These are phyloP conservation scores for Archivesica marissinica DNA, from an alignment of 1,140 invertebrate species.

Conservation along the genomic window DNA sequence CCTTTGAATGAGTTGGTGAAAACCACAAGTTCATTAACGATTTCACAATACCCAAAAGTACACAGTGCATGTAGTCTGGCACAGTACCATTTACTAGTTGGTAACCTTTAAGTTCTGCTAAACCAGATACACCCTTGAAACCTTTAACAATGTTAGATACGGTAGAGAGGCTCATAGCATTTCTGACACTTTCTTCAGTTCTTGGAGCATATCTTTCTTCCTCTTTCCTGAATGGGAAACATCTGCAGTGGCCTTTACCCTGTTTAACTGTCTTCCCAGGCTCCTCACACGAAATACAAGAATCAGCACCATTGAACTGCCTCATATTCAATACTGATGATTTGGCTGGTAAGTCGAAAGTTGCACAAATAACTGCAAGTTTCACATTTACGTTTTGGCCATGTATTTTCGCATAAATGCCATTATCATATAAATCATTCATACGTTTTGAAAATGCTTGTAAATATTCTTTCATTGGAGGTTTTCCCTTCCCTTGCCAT, in stretches of 20 bases:
- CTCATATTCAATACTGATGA: constrained; percentile 42
- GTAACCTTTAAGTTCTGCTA: not conserved
- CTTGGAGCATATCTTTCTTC: not conserved
- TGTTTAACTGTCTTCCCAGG: constrained; percentile 50
- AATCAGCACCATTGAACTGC: constrained; percentile 40
- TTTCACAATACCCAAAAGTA: not conserved
- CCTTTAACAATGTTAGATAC: not conserved
- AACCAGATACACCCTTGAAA: not conserved
- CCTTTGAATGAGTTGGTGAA: not conserved
- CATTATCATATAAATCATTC: not conserved
- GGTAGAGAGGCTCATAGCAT: not conserved
- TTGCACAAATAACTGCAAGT: not conserved
- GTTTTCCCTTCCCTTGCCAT: not conserved
- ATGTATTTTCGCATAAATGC: not conserved
- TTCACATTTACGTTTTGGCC: not conserved
- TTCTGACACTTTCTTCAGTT: not conserved
- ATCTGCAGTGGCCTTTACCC: constrained; percentile 26
- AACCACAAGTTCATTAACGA: not conserved
- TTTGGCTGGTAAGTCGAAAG: constrained; percentile 27
- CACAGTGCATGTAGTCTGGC: not conserved
- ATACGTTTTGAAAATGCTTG: not conserved
- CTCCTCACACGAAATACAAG: constrained; percentile 64
- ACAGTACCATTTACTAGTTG: not conserved
- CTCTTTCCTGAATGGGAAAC: not conserved
- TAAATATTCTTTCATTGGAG: not conserved